A percentile compares a stretch with the other conserved stretches of the same genome.
phyloP scores from a whole-genome alignment of 2,113 vertebrate genomes.

The Dinomys branickii region DNA sequence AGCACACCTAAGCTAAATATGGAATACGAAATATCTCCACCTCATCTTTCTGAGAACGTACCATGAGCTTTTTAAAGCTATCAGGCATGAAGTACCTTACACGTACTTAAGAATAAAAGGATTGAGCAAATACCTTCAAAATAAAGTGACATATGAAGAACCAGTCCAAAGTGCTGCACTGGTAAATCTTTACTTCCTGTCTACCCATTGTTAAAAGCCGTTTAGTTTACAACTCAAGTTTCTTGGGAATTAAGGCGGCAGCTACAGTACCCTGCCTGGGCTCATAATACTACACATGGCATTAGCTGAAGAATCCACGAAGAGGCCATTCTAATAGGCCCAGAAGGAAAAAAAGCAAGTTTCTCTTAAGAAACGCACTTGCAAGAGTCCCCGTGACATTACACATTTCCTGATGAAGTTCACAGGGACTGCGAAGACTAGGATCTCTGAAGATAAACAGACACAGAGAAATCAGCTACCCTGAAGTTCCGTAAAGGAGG shows the following conservation, averaged over 20 bases:
- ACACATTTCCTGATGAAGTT: not conserved
- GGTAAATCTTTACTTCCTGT: not conserved
- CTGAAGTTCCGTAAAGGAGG: not conserved
- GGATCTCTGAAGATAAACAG: not conserved
- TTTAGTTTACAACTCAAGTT: not conserved
- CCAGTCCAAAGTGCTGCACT: not conserved
- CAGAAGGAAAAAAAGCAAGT: not conserved
- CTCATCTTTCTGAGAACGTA: not conserved
- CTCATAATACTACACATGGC: not conserved
- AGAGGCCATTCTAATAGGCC: not conserved
- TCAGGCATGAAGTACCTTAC: not conserved
- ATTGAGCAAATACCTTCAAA: not conserved
- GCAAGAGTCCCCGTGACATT: not conserved
- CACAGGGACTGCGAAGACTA: not conserved
- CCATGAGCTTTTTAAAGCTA: not conserved
- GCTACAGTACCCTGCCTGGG: not conserved
- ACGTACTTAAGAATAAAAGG: not conserved
- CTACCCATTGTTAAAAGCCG: not conserved
- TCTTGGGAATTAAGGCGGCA: not conserved
- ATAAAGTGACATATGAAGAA: not conserved
- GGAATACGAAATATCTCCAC: not conserved
- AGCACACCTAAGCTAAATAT: not conserved
- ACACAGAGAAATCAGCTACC: not conserved
- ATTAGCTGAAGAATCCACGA: not conserved
- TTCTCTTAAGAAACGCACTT: not conserved